Conservation (phyloP, 2,113 vertebrate genomes). For the Micronycteris hirsuta region DNA sequence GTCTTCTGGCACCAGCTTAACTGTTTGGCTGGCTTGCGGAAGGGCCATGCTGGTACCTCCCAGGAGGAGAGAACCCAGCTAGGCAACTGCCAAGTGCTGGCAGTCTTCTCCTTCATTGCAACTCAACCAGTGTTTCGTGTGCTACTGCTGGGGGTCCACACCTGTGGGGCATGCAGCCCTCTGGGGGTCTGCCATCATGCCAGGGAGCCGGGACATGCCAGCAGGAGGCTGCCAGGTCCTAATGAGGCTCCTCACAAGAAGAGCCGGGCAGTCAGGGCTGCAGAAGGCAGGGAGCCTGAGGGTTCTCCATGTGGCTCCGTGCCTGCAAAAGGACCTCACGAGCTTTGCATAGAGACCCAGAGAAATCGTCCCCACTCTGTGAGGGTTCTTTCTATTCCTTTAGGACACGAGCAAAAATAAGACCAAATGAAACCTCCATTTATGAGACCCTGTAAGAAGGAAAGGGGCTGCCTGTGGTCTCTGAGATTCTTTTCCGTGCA, state of each 20-base stretch:
- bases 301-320: not conserved
- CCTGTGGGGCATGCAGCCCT: slow-evolving; percentile 35
- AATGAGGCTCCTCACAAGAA: not conserved
- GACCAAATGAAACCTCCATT: not conserved
- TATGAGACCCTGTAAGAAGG: not conserved
- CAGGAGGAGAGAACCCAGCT: not conserved
- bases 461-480: not conserved
- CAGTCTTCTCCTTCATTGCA: slow-evolving; percentile 62
- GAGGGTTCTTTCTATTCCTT: not conserved
- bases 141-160: slow-evolving; percentile 17
- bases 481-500: not conserved
- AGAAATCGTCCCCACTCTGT: not conserved
- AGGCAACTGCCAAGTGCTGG: slow-evolving; percentile 14
- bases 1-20: slow-evolving; percentile 37
- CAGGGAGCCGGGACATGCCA: slow-evolving; percentile 15
- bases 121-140: slow-evolving; percentile 25
- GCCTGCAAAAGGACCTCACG: not conserved
- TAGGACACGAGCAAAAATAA: not conserved
- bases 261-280: not conserved
- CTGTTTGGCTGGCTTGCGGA: not conserved
- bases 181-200: slow-evolving; percentile 11
- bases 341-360: not conserved
- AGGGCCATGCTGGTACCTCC: not conserved
- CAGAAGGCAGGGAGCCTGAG: not conserved
- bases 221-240: slow-evolving; percentile 31